Conservation (phyloP, 2,888 invertebrate genomes). For the Lycia hirtaria region DNA sequence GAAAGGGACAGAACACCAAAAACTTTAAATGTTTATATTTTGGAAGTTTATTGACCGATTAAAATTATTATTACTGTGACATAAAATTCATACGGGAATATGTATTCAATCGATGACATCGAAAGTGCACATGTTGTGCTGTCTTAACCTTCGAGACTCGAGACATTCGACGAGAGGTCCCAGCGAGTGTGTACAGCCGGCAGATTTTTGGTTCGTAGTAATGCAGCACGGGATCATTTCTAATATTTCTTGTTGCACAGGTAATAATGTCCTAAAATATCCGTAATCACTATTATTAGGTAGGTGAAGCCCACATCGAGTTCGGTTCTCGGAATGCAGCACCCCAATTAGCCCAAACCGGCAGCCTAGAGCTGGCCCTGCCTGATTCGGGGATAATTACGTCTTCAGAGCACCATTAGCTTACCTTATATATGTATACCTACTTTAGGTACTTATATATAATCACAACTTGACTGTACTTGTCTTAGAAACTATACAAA, state of each 20-base stretch:
- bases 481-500: too few relatives aligned
- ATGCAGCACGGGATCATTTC: background rate
- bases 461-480: background rate
- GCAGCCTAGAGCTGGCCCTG: conserved; percentile 11
- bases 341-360: conserved; percentile 5
- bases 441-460: background rate
- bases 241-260: background rate
- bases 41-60: too few relatives aligned
- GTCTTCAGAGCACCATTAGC: conserved; percentile 14
- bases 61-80: too few relatives aligned
- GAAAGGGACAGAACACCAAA: too few relatives aligned
- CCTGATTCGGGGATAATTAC: conserved; percentile 26
- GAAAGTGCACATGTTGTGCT: too few relatives aligned
- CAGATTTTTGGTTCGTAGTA: too few relatives aligned
- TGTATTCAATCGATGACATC: too few relatives aligned
- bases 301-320: background rate
- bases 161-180: too few relatives aligned
- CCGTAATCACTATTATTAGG: background rate
- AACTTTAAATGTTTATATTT: too few relatives aligned
- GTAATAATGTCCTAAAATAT: background rate
- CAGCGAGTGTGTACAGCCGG: too few relatives aligned
- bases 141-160: too few relatives aligned
- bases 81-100: too few relatives aligned
- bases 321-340: conserved; percentile 6
- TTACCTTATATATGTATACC: background rate